These are phyloP conservation scores for Aldabrachelys gigantea DNA, from an alignment of 2,113 vertebrate species.

Conservation along the genomic window DNA sequence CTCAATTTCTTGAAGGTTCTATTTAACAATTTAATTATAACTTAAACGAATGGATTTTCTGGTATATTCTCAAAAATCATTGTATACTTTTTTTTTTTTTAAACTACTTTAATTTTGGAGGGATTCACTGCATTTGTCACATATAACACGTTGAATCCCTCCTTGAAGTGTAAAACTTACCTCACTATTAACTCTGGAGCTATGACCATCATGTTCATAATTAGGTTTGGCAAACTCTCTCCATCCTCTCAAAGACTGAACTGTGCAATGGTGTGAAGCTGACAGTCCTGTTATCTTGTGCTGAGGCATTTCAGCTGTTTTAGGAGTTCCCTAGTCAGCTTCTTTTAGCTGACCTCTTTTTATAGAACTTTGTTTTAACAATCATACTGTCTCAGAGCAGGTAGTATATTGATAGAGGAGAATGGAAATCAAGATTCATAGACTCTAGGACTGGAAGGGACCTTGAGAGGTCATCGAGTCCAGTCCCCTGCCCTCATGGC, in stretches of 20 bases:
- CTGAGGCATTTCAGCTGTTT: neutral
- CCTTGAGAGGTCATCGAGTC: no score
- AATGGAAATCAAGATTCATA: neutral
- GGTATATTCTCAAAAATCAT: neutral
- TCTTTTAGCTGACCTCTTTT: neutral
- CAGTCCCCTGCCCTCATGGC: no score
- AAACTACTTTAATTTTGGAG: neutral
- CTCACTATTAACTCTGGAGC: neutral
- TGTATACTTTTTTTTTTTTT: neutral
- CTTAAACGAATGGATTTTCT: constrained; percentile 2
- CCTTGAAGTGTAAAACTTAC: constrained; percentile 24
- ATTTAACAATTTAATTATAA: neutral
- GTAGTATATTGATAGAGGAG: neutral
- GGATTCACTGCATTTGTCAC: neutral
- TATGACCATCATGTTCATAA: neutral
- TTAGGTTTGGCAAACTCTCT: neutral
- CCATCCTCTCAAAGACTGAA: neutral
- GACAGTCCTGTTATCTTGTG: neutral
- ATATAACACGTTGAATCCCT: neutral
- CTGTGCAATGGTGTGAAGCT: neutral
- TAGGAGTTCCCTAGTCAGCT: neutral
- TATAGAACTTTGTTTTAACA: neutral
- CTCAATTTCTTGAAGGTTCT: neutral
- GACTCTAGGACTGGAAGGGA: no score
- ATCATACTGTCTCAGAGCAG: neutral